Percentiles rank a stretch among this genome's conserved stretches.
These are phyloP conservation scores for Malurus splendens DNA, from an alignment of 2,797 vertebrate genomes.

Conservation along the genomic window DNA sequence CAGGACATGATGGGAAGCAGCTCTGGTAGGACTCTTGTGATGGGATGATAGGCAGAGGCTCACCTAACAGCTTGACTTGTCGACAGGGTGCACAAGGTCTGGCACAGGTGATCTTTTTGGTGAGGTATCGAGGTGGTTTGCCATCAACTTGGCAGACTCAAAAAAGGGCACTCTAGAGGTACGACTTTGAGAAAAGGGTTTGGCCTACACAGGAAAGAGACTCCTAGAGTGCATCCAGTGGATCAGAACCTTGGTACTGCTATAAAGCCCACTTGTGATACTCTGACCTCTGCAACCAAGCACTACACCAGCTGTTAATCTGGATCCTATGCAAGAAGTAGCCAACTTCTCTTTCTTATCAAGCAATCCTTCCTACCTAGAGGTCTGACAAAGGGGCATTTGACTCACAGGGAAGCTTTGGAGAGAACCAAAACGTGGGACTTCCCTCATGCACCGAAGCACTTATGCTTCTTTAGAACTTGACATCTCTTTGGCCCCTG, in stretches of 20 bases:
- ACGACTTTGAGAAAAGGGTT: background rate
- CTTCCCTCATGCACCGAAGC: background rate
- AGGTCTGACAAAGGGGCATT: background rate
- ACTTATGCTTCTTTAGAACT: background rate
- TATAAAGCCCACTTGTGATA: background rate
- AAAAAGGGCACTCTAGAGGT: accelerated
- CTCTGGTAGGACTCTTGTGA: background rate
- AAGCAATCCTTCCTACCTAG: background rate
- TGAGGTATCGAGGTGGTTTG: background rate
- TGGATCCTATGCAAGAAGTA: background rate
- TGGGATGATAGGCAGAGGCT: background rate
- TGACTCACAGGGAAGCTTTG: background rate
- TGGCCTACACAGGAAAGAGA: background rate
- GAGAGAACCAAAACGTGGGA: accelerated
- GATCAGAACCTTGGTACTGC: background rate
- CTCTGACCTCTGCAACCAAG: background rate
- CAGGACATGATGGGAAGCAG: accelerated
- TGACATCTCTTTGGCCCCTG: accelerated
- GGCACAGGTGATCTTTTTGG: background rate
- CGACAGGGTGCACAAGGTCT: background rate
- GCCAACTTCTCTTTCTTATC: background rate
- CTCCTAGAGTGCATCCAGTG: accelerated
- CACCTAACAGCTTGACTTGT: accelerated
- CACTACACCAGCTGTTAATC: background rate
- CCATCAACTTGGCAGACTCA: accelerated